These are phyloP conservation scores for Calonectris borealis DNA, from an alignment of 2,113 vertebrate species.

Conservation along the genomic window DNA sequence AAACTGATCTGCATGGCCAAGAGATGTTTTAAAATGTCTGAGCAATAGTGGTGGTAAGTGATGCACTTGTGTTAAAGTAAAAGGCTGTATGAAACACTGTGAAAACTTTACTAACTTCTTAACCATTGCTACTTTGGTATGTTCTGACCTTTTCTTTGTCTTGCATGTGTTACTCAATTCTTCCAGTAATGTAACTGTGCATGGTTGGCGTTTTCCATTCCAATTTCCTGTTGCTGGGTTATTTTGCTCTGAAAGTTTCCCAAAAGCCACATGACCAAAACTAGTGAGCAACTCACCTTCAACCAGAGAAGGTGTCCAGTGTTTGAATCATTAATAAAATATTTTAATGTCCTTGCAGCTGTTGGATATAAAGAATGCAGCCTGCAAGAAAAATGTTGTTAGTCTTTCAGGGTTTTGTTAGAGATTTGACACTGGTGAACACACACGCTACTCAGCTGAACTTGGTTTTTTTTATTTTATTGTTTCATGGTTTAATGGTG, in stretches of 20 bases:
- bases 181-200: constrained; percentile 54
- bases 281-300: constrained; percentile 19
- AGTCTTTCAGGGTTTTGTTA: constrained; percentile 5
- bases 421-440: constrained; percentile 5
- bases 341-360: constrained; percentile 24
- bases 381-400: background rate
- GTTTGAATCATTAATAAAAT: background rate
- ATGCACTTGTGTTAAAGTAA: constrained; percentile 69
- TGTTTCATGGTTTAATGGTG: background rate
- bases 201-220: constrained; percentile 60
- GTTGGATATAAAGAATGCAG: background rate
- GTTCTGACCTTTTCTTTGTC: constrained; percentile 54
- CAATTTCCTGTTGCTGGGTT: constrained; percentile 27
- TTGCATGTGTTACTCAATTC: constrained; percentile 70
- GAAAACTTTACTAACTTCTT: constrained; percentile 70
- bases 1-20: constrained; percentile 70
- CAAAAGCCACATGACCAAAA: constrained; percentile 62
- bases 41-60: constrained; percentile 74
- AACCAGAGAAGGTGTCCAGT: background rate
- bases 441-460: constrained; percentile 6
- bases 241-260: constrained; percentile 59
- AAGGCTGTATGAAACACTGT: constrained; percentile 78
- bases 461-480: background rate
- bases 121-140: constrained; percentile 57
- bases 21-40: constrained; percentile 70